Percentiles rank a stretch among this genome's conserved stretches.
Evolutionary conservation across 2,888 invertebrate genomes (phyloP).

Genomic region (Mechanitis mazaeus): DNA sequence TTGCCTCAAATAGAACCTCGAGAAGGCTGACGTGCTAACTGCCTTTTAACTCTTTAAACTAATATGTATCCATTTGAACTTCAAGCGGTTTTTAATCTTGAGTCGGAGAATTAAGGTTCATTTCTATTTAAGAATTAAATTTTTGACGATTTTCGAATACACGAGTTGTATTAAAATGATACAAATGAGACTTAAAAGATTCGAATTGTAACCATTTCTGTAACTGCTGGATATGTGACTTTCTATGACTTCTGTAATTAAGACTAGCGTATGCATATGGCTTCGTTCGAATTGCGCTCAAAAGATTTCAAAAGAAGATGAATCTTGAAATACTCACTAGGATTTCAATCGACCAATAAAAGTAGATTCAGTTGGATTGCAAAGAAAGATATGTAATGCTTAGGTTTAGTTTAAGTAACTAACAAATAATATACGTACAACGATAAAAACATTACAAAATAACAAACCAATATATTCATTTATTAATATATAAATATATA

Average conservation of each 20-base stretch:
- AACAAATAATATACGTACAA: too few species aligned
- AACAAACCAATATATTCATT: too few species aligned
- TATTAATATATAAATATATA: too few species aligned
- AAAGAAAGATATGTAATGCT: too few species aligned
- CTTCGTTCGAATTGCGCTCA: too few species aligned
- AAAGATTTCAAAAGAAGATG: too few species aligned
- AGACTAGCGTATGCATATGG: too few species aligned
- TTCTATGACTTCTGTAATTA: not conserved
- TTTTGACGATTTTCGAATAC: constrained; percentile 1
- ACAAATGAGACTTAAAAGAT: not conserved
- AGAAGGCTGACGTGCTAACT: constrained; percentile 35
- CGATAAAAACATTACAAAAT: too few species aligned
- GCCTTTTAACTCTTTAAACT: constrained; percentile 33
- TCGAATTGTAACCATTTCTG: not conserved
- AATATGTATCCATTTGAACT: constrained; percentile 2
- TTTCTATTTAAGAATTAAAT: not conserved
- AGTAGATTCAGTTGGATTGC: too few species aligned
- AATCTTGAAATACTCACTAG: too few species aligned
- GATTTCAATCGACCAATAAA: too few species aligned
- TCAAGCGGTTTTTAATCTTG: not conserved
- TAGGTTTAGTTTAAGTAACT: too few species aligned
- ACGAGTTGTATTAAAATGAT: constrained; percentile 3
- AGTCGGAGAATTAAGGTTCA: not conserved
- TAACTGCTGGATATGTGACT: not conserved
- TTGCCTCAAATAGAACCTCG: constrained; percentile 36